Percentiles rank a stretch among this genome's conserved stretches.
Conservation (phyloP, 2,113 vertebrate genomes). For the Panthera uncia region DNA sequence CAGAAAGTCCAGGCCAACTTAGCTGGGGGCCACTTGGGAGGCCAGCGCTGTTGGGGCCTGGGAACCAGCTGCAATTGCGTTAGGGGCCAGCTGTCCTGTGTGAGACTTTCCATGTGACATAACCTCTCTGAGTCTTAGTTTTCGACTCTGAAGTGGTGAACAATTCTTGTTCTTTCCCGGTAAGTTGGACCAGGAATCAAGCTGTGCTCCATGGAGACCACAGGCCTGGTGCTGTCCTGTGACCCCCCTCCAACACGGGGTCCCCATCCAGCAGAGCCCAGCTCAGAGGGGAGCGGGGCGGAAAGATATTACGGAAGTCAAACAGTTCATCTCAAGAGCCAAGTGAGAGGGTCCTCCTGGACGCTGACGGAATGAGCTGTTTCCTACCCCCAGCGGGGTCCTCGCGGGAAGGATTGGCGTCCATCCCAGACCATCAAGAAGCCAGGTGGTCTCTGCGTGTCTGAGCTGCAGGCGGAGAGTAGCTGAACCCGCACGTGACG, state of each 20-base stretch:
- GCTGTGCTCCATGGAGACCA: background rate
- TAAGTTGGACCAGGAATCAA: no score
- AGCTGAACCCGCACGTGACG: rapidly evolving
- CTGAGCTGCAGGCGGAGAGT: background rate
- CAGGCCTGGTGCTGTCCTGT: rapidly evolving
- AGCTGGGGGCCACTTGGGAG: background rate
- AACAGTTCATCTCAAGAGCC: background rate
- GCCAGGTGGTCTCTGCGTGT: background rate
- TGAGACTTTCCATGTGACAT: background rate
- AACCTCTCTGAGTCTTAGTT: background rate
- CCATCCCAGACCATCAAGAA: rapidly evolving
- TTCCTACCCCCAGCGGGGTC: background rate
- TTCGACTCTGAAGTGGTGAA: background rate
- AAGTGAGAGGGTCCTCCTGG: background rate
- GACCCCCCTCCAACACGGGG: background rate
- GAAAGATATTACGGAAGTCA: background rate
- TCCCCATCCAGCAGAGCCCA: background rate
- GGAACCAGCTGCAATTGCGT: background rate
- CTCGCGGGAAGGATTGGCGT: background rate
- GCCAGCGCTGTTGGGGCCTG: background rate
- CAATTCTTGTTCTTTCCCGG: background rate
- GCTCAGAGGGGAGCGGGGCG: rapidly evolving
- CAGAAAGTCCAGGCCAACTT: background rate
- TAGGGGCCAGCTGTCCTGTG: background rate
- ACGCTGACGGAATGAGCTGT: background rate